Conservation (phyloP, 2,113 vertebrate genomes). For the Machaerirhynchus nigripectus region DNA sequence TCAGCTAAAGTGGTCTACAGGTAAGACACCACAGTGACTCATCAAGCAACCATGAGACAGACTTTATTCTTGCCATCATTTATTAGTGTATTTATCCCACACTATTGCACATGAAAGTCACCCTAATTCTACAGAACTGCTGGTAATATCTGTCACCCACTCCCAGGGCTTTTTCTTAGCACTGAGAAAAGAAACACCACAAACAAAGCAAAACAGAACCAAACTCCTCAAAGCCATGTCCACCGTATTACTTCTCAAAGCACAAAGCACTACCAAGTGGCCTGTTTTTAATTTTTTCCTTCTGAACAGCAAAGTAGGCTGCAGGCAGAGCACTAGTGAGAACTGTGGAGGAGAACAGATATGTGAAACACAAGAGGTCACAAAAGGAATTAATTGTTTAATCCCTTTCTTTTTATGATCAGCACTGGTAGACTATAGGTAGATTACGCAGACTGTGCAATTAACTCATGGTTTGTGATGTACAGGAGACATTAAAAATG, state of each 20-base stretch:
- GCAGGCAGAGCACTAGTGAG: background rate
- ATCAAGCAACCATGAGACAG: background rate
- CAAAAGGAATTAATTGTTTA: background rate
- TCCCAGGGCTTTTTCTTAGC: background rate
- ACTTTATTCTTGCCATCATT: background rate
- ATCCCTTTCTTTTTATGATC: background rate
- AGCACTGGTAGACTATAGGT: background rate
- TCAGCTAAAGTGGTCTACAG: background rate
- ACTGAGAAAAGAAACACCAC: background rate
- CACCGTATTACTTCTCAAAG: background rate
- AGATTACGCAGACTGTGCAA: background rate
- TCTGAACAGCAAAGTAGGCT: background rate
- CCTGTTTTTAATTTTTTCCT: background rate
- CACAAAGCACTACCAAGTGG: background rate
- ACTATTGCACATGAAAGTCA: background rate
- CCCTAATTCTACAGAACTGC: background rate
- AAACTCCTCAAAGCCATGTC: background rate
- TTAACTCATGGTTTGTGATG: background rate
- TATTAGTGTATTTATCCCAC: background rate
- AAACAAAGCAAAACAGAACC: background rate
- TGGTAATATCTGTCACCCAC: background rate
- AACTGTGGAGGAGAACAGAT: background rate
- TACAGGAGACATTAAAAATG: background rate
- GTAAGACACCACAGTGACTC: background rate
- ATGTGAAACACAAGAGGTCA: background rate